Evolutionary conservation across 2,888 invertebrate genomes (phyloP).

Genomic region (Branchellion lobata): DNA sequence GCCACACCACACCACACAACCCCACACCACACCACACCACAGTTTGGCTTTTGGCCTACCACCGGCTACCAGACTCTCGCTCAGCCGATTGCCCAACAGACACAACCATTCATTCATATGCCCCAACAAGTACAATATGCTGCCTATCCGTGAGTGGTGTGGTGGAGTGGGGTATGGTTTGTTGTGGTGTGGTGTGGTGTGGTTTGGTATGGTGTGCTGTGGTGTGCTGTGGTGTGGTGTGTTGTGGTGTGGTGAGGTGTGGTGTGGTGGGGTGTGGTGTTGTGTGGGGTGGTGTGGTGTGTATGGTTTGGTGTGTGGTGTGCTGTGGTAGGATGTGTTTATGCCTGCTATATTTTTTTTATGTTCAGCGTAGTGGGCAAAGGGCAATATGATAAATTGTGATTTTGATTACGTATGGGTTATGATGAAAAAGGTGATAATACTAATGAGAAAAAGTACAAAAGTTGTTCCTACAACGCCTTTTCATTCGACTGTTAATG

Average conservation of each 20-base stretch:
- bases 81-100: conserved; percentile 5
- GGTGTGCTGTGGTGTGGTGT: not conserved
- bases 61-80: conserved; percentile 22
- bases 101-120: conserved; percentile 32
- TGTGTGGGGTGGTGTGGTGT: not conserved
- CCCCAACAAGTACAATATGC: conserved; percentile 28
- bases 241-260: not conserved
- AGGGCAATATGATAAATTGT: too few relatives aligned
- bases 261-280: not conserved
- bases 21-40: too few relatives aligned
- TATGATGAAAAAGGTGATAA: too few relatives aligned
- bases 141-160: conserved; percentile 35
- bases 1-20: too few relatives aligned
- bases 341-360: too few relatives aligned
- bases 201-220: not conserved
- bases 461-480: too few relatives aligned
- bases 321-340: not conserved
- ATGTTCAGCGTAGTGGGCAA: too few relatives aligned
- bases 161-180: not conserved
- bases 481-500: too few relatives aligned
- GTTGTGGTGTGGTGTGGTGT: not conserved
- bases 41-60: conserved; percentile 35
- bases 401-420: too few relatives aligned
- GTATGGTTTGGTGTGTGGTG: not conserved
- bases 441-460: too few relatives aligned